phyloP scores from a whole-genome alignment of 1,140 invertebrate species.

The Trypoxylus dichotomus region DNA sequence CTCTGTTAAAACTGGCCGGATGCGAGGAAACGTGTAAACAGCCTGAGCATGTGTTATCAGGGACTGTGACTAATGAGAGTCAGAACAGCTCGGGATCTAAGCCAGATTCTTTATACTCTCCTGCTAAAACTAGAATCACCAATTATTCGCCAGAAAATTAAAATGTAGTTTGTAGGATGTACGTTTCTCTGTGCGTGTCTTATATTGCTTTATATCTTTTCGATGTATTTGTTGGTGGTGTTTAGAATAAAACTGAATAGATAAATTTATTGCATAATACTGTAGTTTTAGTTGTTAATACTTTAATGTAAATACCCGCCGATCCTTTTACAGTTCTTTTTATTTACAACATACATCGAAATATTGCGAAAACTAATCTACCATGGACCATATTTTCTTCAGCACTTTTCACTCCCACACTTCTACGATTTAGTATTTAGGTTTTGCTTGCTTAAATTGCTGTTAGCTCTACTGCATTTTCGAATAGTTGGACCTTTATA shows the following conservation, averaged over 20 bases:
- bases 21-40: not conserved
- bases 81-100: not conserved
- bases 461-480: no score
- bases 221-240: not conserved
- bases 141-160: slow-evolving; percentile 12
- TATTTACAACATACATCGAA: no score
- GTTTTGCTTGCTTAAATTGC: no score
- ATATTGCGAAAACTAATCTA: no score
- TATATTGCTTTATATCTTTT: not conserved
- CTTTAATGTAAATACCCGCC: no score
- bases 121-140: not conserved
- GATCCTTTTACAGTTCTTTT: no score
- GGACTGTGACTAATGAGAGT: not conserved
- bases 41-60: not conserved
- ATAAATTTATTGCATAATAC: not conserved
- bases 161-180: slow-evolving; percentile 10
- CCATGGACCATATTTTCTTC: no score
- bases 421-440: no score
- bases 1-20: slow-evolving; percentile 2
- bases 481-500: no score
- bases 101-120: slow-evolving; percentile 7
- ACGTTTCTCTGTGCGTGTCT: not conserved
- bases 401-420: no score
- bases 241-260: not conserved
- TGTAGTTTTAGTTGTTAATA: no score